Base-by-base conservation (phyloP, 2,888 invertebrate species). In the Chorisops tibialis region DNA sequence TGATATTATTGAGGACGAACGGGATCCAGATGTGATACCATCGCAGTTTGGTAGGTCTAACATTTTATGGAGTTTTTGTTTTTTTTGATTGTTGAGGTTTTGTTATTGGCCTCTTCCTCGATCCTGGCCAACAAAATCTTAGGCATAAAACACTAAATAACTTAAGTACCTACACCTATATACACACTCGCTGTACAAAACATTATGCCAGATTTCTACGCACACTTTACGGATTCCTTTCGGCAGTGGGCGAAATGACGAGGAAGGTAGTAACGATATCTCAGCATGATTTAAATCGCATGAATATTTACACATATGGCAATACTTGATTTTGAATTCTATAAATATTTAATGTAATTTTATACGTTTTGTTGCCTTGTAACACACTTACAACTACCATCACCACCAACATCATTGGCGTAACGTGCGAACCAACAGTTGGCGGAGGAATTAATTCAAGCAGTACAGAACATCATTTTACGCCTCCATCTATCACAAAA, bases 11-110 rank as follows among this genome's bases (percentile, higher is more conserved):
- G 75, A 77, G 67, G 77, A 77, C 65, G 76, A 76, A 70, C 74
- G 78, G 66, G 88, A 88, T 79, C 88, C 88, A 16, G 88, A 88
- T 76, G 84, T 88, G 64, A 88, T 88, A 74, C 88, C 88, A 66
- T 87, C 86, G 65, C 87, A 87, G 81, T 87, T 85, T 70, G 87
- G 87, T 87, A 79, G 70, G 73, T 68, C 38, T 7, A 18, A 18
- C 16, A 12, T 19, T 18, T 18, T 47, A 47, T 47, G 16, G 9
- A 30, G 7, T 50, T 30, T 51, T 9, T 19, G 51, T 7, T 18
- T 51, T 51, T 37, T 4, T n/a, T n/a, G n/a, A n/a, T 37, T 49
- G 49, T 30, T 21, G 16, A 16, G 11, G n/a, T 35, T 9, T 11
- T 38, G 16, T 16, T 16, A 41, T 41, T 41, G 41, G 16, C 3